Evolutionary conservation across 35 echinoderm and acorn worm genomes (phyloP), one percentile per base, ranked within the genome.

Genomic region (Strongylocentrotus purpuratus): DNA sequence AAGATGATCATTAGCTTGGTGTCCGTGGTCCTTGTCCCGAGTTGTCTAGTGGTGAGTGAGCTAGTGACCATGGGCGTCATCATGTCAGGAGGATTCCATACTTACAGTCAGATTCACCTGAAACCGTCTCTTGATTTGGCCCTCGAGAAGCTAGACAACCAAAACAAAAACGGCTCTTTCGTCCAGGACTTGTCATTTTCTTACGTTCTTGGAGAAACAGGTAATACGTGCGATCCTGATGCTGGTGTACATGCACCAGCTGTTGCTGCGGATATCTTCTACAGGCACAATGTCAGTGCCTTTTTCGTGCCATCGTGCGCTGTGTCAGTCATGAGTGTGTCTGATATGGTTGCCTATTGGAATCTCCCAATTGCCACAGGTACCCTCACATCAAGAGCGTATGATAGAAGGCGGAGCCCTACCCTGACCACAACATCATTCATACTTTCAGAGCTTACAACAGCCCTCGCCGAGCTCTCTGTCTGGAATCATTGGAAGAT

Each of bases 181-280:
- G 87, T 89, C 87, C 2, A 89, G 2, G 33, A 89, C 87, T 28
- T 89, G 45, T 15, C 32, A 20, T 89, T 89, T 89, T 89, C 87
- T 4, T 89, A 89, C 87, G 14, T 89, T 46, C 33, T 89, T 18
- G 45, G 45, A 46, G 33, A 46, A 46, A 89, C 87, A 45, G 4
- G 0, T 2, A 41, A 89, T 46, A 58, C 45, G 2, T 93, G 91
- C 46, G 48, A 93, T 58, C 10, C 32, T 48, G 31, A 93, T 20
- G 20, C 85, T 61, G 46, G 22, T 18, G 95, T 94, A 20, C 46
- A 50, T 28, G 95, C 96, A 59, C 92, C 96, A 8, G 95, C 88
- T 9, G n/a, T 95, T 17, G 97, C 95, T 11, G 95, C 97, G 25
- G 31, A 88, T 46, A 52, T 96, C 47, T 98, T 95, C 92, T 90